A percentile compares a stretch with the other conserved stretches of the same genome.
phyloP scores from a whole-genome alignment of 2,113 vertebrate genomes.

The Podarcis muralis region DNA sequence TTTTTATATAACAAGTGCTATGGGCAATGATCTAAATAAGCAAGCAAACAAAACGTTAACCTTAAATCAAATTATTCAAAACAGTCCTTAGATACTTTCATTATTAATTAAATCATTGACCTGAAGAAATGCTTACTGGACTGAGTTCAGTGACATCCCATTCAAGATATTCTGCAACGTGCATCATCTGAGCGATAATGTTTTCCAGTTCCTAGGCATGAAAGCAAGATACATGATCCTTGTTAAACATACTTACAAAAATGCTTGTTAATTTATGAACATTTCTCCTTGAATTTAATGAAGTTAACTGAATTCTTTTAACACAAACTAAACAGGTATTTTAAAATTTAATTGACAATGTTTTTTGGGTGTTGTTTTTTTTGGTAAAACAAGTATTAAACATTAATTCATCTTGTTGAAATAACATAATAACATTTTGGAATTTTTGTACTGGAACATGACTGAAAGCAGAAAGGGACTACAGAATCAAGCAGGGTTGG shows the following conservation, averaged over 20 bases:
- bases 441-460: neutral
- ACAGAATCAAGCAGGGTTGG: neutral
- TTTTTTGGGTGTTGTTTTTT: no score
- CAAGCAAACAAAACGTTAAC: neutral
- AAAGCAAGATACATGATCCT: neutral
- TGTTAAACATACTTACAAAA: neutral
- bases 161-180: conserved; percentile 86
- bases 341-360: neutral
- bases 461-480: neutral
- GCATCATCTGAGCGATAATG: conserved; percentile 88
- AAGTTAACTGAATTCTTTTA: conserved; percentile 6
- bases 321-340: neutral
- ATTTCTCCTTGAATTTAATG: neutral
- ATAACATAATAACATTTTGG: neutral
- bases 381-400: neutral
- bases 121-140: conserved; percentile 79
- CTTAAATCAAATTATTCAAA: neutral
- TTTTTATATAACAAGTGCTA: no score
- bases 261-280: neutral
- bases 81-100: neutral
- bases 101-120: conserved; percentile 22
- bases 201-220: conserved; percentile 81
- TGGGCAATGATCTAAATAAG: neutral
- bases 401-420: neutral
- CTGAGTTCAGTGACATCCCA: conserved; percentile 91